Evolutionary conservation across 2,888 invertebrate species (phyloP).

Genomic region (Cataglyphis altisquamis): DNA sequence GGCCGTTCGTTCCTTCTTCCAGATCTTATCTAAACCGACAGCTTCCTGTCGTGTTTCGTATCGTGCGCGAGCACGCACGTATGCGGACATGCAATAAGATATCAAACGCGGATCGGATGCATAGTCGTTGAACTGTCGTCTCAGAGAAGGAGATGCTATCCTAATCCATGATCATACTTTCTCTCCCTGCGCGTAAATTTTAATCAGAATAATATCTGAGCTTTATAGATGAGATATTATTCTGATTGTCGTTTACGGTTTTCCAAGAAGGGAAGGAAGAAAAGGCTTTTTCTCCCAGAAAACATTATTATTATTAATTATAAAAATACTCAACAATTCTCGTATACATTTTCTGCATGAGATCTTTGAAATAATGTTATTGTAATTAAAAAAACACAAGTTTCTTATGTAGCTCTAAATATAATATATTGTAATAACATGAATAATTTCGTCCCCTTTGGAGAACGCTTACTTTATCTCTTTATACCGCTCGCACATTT

Average conservation of each 20-base stretch:
- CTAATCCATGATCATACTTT: conserved; percentile 36
- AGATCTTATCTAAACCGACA: conserved; percentile 85
- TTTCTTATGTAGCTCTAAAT: not conserved
- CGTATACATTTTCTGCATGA: not conserved
- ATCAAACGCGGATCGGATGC: conserved; percentile 69
- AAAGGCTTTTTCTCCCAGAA: not conserved
- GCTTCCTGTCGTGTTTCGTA: conserved; percentile 80
- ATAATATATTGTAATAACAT: not conserved
- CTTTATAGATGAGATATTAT: not conserved
- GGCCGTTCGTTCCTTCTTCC: conserved; percentile 66
- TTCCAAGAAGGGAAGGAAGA: not conserved
- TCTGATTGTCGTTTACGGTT: not conserved
- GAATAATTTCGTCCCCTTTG: not conserved
- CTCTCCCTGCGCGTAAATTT: conserved; percentile 40
- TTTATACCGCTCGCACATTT: conserved; percentile 12
- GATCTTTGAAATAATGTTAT: not conserved
- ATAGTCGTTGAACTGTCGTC: conserved; percentile 37
- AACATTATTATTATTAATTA: not conserved
- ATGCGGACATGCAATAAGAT: conserved; percentile 73
- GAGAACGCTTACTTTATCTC: not conserved
- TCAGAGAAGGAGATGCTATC: not conserved
- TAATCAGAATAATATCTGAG: conserved; percentile 31
- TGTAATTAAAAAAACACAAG: not conserved
- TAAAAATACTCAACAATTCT: not conserved
- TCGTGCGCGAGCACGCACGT: conserved; percentile 72